Base-by-base conservation (phyloP, 2,888 invertebrate species). In the Thalpophila matura region DNA sequence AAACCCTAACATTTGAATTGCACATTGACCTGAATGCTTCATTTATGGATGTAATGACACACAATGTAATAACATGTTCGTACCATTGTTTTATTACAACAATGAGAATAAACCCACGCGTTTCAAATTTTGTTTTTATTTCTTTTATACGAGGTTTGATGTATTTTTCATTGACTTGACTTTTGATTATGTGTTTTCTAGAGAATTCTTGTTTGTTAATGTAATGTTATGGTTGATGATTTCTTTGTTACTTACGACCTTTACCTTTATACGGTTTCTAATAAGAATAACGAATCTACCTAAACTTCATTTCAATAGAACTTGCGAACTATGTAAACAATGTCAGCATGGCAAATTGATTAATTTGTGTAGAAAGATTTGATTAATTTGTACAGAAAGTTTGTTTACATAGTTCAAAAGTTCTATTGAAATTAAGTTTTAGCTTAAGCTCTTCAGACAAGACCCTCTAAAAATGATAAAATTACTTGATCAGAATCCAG, bases 1-100 rank as follows among this genome's bases (percentile, higher is more conserved):
- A 9, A 35, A 58, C 67, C 79, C 60, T 63, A 58, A 29, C 42
- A 37, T 49, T 60, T 60, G 46, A 75, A 75, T 63, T 58, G 63
- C 76, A 60, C 59, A 58, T 75, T 75, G 72, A 79, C 76, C 79
- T 49, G 57, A 71, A 71, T 76, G 49, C 49, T 67, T 35, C 42
- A 55, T 63, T 59, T 71, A 61, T 47, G 53, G 57, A 45, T 40
- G 57, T 69, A 62, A 68, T 76, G 73, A 46, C 43, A 57, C 22
- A 75, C 68, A 54, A 42, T 57, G 43, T 62, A 74, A 61, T 53
- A 74, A 40, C 46, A 69, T 26, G 54, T 24, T 14, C 27, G 35
- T 18, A 4, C 59, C 59, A 76, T 76, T 76, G 76, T 78, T 68
- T 70, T 66, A 51, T 31, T 58, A 27, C 31, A 53, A 75, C 75